These are phyloP conservation scores for Melanostoma scalare DNA, from an alignment of 2,888 invertebrate genomes.

Conservation along the genomic window DNA sequence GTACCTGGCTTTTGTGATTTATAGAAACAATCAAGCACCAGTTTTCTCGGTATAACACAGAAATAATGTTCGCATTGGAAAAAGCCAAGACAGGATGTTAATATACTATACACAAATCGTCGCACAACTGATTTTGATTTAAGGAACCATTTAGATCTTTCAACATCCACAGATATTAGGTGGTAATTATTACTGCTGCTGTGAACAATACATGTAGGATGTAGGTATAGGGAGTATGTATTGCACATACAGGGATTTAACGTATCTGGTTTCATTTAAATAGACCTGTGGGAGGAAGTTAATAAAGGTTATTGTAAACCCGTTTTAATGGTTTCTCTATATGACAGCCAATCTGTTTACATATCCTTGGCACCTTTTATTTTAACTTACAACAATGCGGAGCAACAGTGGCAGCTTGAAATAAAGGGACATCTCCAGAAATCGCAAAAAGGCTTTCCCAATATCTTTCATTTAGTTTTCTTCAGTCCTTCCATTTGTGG, in stretches of 20 bases:
- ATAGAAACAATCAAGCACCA: constrained; percentile 57
- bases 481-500: too few relatives aligned
- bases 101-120: constrained; percentile 36
- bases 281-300: constrained; percentile 58
- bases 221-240: constrained; percentile 38
- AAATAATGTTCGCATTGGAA: constrained; percentile 23
- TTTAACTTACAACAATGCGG: background rate
- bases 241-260: constrained; percentile 44
- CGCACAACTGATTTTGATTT: constrained; percentile 30
- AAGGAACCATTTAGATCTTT: constrained; percentile 25
- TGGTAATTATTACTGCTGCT: constrained; percentile 64
- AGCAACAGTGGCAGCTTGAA: constrained; percentile 24
- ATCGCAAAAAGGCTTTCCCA: background rate
- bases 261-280: constrained; percentile 43
- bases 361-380: constrained; percentile 38
- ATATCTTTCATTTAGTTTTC: too few relatives aligned
- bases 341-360: constrained; percentile 47
- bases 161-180: constrained; percentile 62
- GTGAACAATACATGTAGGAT: constrained; percentile 13
- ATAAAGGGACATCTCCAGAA: background rate
- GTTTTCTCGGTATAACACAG: constrained; percentile 43
- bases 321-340: constrained; percentile 10
- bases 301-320: constrained; percentile 51
- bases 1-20: constrained; percentile 68
- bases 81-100: constrained; percentile 63